Base-by-base conservation (phyloP, 2,888 invertebrate genomes). In the Brachyopa scutellaris region DNA sequence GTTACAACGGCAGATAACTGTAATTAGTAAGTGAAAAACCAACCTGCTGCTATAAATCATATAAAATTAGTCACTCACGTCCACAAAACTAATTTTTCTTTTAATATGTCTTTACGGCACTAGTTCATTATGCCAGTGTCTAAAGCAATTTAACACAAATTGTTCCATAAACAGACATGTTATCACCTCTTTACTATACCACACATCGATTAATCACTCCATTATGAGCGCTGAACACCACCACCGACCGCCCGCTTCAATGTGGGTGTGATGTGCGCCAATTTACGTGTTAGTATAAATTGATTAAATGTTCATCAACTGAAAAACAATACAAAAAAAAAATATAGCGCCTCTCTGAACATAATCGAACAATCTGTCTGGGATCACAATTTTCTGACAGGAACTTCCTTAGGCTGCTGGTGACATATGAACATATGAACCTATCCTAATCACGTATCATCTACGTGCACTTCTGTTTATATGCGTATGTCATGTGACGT, bases 241-340 rank as follows among this genome's bases (percentile, higher is more conserved):
- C n/a, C 33, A 69, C 69, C 69, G 61, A 45, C 13, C 47, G 33
- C 59, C n/a, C 6, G n/a, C 49, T 33, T 2, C 8, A 23, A 51
- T 55, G 45, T 66, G 66, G 73, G 73, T 66, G 78, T 66, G 73
- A 33, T 66, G 78, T 66, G 73, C 38, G 31, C 38, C 73, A 73
- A 45, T 61, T 66, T 13, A 53, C 51, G 66, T 61, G n/a, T n/a
- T n/a, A n/a, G n/a, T n/a, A n/a, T n/a, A n/a, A 78, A 79, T 79
- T 79, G 78, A 66, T 79, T 67, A 47, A 72, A 66, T 72, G 53
- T 15, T 53, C 49, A 53, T 59, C 51, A 21, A 2, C 33, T 17
- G 15, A 40, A 9, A 62, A 62, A 21, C 23, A 66, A 45, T 8
- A 5, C 40, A 17, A 19, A 40, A 11, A 38, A 26, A 33, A 23